These are phyloP conservation scores for Neostethus bicornis DNA, from an alignment of 2,797 vertebrate species.

Conservation along the genomic window DNA sequence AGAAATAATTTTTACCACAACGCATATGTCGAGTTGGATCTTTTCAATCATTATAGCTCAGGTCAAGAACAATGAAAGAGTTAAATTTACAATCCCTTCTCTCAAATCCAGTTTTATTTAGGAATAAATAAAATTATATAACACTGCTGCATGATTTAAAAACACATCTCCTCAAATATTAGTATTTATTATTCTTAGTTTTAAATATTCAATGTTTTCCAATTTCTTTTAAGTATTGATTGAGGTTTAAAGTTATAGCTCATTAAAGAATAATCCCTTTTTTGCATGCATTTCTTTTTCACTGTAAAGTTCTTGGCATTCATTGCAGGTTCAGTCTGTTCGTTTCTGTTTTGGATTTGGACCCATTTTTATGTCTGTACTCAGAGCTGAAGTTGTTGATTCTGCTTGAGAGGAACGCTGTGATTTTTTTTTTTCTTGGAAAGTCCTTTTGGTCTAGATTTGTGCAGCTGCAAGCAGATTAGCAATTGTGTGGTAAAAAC, in stretches of 20 bases:
- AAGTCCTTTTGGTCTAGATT: constrained; percentile 38
- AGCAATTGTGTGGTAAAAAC: neutral
- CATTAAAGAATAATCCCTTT: neutral
- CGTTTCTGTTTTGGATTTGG: constrained; percentile 7
- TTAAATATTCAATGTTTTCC: no score
- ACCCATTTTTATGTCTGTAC: constrained; percentile 34
- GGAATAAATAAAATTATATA: no score
- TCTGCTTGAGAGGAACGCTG: constrained; percentile 5
- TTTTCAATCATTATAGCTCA: no score
- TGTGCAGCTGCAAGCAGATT: neutral
- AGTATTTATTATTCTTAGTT: no score
- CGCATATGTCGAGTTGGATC: neutral
- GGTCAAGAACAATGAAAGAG: no score
- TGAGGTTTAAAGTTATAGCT: neutral
- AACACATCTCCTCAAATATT: no score
- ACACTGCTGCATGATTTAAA: no score
- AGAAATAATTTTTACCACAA: neutral
- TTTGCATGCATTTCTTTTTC: constrained; percentile 6
- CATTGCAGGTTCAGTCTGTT: constrained; percentile 4
- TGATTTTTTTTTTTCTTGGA: constrained; percentile 16
- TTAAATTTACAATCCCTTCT: no score
- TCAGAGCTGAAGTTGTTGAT: constrained; percentile 9
- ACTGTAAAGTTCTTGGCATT: neutral
- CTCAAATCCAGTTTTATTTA: no score
- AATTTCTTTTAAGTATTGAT: no score